Evolutionary conservation across 30 jellyfish, hydroid and myxozoan species (phyloP), one percentile per base, ranked within the genome.

Genomic region (Cassiopea andromeda): DNA sequence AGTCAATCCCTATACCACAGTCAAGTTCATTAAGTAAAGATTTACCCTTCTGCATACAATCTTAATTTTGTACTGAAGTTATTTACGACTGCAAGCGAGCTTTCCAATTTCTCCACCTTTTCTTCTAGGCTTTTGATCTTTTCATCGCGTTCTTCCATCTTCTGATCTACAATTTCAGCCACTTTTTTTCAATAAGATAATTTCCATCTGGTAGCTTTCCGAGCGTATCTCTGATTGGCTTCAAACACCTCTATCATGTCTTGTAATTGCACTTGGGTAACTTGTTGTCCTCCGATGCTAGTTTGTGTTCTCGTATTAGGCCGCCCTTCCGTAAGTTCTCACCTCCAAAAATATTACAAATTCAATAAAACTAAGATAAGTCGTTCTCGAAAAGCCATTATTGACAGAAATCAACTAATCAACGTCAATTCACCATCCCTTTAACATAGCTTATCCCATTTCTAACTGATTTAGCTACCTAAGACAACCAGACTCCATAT

Each of bases 1-100:
- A 44, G 47, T 82, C 74, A 46, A 68, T 82, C 48, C 74, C 83
- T 15, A 82, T 73, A 48, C 73, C 91, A 67, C 83, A 82, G 58
- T 82, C 91, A 48, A 68, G 83, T 48, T 54, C 73, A 13, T 66
- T 27, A 69, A 82, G 72, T 10, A 82, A 61, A 48, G 44, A 85
- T 44, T 82, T 9, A 17, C 43, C 44, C 84, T 82, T 82, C 69
- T 82, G 58, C 74, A 82, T 67, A 67, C 85, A 82, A 82, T 82
- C 83, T 67, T 82, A 60, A 61, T 60, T 81, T 46, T 58, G 27
- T 60, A 14, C 13, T 81, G 85, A 19, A 81, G 85, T 6, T 61
- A 7, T 81, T 18, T 15, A 81, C 64, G 14, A 81, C 68, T 13
- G 82, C 64, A 27, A 81, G 90, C 90, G 60, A 16, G 18, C 59